These are phyloP conservation scores for Pyralis farinalis DNA, from an alignment of 2,888 invertebrate species.

Conservation along the genomic window DNA sequence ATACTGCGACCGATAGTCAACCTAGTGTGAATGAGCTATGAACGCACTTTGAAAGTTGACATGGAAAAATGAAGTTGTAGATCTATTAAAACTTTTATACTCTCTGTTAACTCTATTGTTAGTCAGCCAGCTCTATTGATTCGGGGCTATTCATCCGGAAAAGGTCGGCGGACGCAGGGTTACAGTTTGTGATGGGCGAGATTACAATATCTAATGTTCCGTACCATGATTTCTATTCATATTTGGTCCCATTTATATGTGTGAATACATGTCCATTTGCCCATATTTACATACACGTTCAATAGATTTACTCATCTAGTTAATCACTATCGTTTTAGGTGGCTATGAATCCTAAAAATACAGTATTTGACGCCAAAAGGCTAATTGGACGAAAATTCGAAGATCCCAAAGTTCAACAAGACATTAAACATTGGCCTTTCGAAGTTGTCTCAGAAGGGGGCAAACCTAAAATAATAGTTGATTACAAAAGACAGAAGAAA, in stretches of 20 bases:
- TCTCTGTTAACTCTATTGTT: slow-evolving; percentile 5
- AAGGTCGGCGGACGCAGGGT: slow-evolving; percentile 9
- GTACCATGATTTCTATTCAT: slow-evolving; percentile 20
- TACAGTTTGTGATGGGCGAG: slow-evolving; percentile 2
- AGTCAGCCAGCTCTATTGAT: background rate
- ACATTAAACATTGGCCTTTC: slow-evolving; percentile 94
- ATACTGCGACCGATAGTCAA: too few species aligned
- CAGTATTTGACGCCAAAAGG: slow-evolving; percentile 91
- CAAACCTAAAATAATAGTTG: slow-evolving; percentile 87
- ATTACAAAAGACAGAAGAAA: slow-evolving; percentile 88
- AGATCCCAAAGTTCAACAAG: slow-evolving; percentile 88
- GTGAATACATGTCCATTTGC: background rate
- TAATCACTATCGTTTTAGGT: slow-evolving; percentile 65
- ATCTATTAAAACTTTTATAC: slow-evolving; percentile 6
- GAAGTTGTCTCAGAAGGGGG: slow-evolving; percentile 83
- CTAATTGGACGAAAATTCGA: slow-evolving; percentile 91
- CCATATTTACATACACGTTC: too few species aligned
- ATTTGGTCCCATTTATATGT: slow-evolving; percentile 1
- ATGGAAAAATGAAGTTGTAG: too few species aligned
- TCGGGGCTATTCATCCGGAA: slow-evolving; percentile 8
- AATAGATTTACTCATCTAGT: background rate
- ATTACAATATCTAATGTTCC: slow-evolving; percentile 3
- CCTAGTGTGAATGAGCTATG: too few species aligned
- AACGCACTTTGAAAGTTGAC: too few species aligned
- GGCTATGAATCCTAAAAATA: slow-evolving; percentile 90